Percentiles rank a stretch among this genome's conserved stretches.
These are phyloP conservation scores for Achlya flavicornis DNA, from an alignment of 2,888 invertebrate species.

Conservation along the genomic window DNA sequence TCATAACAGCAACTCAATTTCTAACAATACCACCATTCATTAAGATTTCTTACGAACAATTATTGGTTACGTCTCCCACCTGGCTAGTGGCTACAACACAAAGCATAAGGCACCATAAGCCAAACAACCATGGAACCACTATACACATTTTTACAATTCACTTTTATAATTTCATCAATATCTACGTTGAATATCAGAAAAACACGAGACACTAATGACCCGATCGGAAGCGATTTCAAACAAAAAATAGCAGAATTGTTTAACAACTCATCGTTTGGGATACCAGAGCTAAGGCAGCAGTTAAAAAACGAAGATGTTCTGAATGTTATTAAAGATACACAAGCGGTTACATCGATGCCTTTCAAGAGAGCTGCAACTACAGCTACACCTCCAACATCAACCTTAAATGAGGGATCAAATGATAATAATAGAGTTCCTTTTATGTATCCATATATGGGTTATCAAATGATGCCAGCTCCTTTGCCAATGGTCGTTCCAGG, in stretches of 20 bases:
- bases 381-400: background rate
- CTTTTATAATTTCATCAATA: background rate
- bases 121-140: background rate
- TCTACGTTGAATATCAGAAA: background rate
- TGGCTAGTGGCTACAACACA: background rate
- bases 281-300: background rate
- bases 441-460: slow-evolving; percentile 19
- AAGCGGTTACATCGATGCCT: background rate
- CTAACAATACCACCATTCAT: background rate
- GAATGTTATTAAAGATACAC: background rate
- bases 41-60: background rate
- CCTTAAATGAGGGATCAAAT: background rate
- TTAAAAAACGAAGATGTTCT: background rate
- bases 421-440: slow-evolving; percentile 9
- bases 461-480: slow-evolving; percentile 29
- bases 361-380: background rate
- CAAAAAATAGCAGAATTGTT: background rate
- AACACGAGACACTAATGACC: background rate
- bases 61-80: background rate
- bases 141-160: background rate
- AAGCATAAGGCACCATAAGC: background rate
- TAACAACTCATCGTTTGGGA: background rate
- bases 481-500: slow-evolving; percentile 54
- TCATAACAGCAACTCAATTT: background rate
- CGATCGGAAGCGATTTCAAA: background rate